These are phyloP conservation scores for Nothocercus nigrocapillus DNA, from an alignment of 2,113 vertebrate species.

Conservation along the genomic window DNA sequence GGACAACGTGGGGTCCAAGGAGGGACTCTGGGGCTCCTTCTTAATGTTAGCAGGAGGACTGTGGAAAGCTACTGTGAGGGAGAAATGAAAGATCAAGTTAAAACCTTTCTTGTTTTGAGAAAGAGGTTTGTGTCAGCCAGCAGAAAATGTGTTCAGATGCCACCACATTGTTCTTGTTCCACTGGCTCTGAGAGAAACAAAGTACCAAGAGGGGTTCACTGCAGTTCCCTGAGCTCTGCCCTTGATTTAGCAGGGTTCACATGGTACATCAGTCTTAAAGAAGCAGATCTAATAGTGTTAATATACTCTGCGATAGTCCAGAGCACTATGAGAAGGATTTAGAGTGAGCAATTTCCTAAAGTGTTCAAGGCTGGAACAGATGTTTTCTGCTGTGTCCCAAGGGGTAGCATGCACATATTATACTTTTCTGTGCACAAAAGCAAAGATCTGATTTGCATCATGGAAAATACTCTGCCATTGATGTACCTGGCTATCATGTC, in stretches of 20 bases:
- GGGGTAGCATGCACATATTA: too few relatives aligned
- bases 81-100: slow-evolving; percentile 12
- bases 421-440: not conserved
- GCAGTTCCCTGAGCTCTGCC: not conserved
- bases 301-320: not conserved
- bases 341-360: not conserved
- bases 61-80: slow-evolving; percentile 90
- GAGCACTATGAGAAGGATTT: not conserved
- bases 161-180: not conserved
- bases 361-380: not conserved
- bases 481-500: not conserved
- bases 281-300: not conserved
- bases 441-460: not conserved
- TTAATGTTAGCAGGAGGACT: slow-evolving; percentile 95
- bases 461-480: not conserved
- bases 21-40: slow-evolving; percentile 92
- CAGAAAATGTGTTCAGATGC: not conserved
- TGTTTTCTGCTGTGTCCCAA: not conserved
- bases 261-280: not conserved
- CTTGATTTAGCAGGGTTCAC: not conserved
- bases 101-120: not conserved
- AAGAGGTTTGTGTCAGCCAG: not conserved
- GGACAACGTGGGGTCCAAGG: slow-evolving; percentile 85
- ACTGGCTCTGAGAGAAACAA: not conserved
- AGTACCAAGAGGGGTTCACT: accelerated